Evolutionary conservation across 2,888 invertebrate species (phyloP).

Genomic region (Tribolium freemani): DNA sequence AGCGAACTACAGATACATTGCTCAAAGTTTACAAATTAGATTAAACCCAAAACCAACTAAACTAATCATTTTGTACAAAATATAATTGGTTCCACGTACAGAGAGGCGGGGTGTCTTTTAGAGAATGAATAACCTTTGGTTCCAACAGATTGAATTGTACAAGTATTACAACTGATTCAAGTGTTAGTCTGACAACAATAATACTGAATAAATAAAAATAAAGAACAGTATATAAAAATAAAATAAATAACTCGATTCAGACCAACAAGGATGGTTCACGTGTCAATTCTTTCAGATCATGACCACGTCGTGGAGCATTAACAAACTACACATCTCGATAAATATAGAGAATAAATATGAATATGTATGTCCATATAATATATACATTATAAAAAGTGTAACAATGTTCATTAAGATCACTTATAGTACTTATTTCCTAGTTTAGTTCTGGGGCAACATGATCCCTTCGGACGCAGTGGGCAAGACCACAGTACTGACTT

Average conservation of each 20-base stretch:
- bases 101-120: slow-evolving; percentile 28
- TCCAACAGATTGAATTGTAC: background rate
- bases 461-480: slow-evolving; percentile 69
- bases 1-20: slow-evolving; percentile 34
- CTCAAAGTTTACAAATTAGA: slow-evolving; percentile 26
- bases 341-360: slow-evolving; percentile 42
- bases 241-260: background rate
- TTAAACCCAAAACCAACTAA: slow-evolving; percentile 36
- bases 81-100: background rate
- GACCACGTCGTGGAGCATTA: slow-evolving; percentile 7
- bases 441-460: slow-evolving; percentile 45
- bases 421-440: slow-evolving; percentile 35
- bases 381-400: slow-evolving; percentile 38
- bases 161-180: slow-evolving; percentile 10
- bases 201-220: slow-evolving; percentile 2
- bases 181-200: background rate
- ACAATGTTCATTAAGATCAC: slow-evolving; percentile 44
- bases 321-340: slow-evolving; percentile 28
- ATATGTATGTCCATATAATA: slow-evolving; percentile 38
- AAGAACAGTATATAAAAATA: slow-evolving; percentile 11
- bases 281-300: background rate
- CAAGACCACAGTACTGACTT: slow-evolving; percentile 70
- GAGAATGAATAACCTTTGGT: slow-evolving; percentile 2
- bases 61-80: slow-evolving; percentile 36
- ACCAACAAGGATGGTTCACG: background rate